phyloP scores from a whole-genome alignment of 2,113 vertebrate species.

The Scolopax mira region DNA sequence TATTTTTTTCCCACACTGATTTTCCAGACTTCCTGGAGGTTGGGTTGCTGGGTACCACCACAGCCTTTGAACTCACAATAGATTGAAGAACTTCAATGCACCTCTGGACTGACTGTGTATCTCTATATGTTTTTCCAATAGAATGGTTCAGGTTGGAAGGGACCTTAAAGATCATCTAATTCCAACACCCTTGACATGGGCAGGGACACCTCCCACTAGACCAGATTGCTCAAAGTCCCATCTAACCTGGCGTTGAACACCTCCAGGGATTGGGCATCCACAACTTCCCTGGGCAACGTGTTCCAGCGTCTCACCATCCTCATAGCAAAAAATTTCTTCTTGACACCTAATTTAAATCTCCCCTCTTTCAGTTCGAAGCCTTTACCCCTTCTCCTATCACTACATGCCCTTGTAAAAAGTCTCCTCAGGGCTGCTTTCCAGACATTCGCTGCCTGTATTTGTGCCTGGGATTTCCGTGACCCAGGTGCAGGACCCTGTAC shows the following conservation, averaged over 20 bases:
- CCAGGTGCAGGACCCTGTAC: no score
- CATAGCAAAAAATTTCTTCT: neutral
- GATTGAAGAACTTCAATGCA: neutral
- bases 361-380: neutral
- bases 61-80: neutral
- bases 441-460: no score
- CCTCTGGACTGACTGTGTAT: neutral
- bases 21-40: neutral
- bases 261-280: neutral
- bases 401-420: no score
- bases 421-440: no score
- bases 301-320: neutral
- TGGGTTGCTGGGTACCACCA: neutral
- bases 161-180: neutral
- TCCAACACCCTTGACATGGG: neutral
- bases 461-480: no score
- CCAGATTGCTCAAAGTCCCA: neutral
- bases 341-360: neutral
- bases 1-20: neutral
- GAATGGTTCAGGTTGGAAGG: neutral
- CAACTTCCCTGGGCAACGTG: neutral
- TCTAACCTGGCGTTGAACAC: neutral
- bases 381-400: no score
- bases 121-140: neutral
- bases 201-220: neutral